A percentile compares a stretch with the other conserved stretches of the same genome.
phyloP scores from a whole-genome alignment of 2,113 vertebrate species.

The Sitta europaea region DNA sequence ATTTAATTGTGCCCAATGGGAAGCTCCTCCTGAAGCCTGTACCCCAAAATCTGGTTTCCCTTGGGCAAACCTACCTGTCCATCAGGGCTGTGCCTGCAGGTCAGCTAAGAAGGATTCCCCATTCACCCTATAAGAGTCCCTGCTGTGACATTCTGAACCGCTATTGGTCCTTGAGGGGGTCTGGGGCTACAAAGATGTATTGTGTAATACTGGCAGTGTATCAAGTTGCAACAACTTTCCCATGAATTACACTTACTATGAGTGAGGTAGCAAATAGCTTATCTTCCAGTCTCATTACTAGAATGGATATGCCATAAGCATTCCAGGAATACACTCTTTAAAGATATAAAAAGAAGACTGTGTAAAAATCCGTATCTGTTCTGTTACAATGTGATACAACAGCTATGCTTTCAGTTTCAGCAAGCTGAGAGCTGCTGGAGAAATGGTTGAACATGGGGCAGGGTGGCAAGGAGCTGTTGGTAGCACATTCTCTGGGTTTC shows the following conservation, averaged over 20 bases:
- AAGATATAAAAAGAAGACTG: neutral
- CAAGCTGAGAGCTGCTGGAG: neutral
- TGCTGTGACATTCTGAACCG: neutral
- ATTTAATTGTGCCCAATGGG: neutral
- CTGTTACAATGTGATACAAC: accelerated
- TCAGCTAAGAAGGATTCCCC: neutral
- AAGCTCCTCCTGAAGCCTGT: neutral
- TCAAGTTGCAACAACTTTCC: neutral
- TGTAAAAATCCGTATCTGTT: neutral
- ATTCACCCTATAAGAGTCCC: neutral
- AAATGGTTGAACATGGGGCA: neutral
- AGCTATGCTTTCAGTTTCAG: neutral
- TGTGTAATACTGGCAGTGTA: neutral
- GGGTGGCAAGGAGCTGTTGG: neutral
- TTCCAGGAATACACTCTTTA: neutral
- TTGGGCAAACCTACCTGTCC: neutral
- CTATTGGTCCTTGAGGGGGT: neutral
- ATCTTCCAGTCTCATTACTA: neutral
- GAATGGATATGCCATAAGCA: neutral
- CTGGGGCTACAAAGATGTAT: neutral
- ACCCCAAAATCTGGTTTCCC: neutral
- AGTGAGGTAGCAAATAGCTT: neutral
- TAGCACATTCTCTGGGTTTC: neutral
- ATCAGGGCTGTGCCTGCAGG: neutral
- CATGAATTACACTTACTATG: neutral